Percentiles rank a stretch among this genome's conserved stretches.
Conservation (phyloP, 2,797 vertebrate genomes). For the Micropoecilia bifurca region DNA sequence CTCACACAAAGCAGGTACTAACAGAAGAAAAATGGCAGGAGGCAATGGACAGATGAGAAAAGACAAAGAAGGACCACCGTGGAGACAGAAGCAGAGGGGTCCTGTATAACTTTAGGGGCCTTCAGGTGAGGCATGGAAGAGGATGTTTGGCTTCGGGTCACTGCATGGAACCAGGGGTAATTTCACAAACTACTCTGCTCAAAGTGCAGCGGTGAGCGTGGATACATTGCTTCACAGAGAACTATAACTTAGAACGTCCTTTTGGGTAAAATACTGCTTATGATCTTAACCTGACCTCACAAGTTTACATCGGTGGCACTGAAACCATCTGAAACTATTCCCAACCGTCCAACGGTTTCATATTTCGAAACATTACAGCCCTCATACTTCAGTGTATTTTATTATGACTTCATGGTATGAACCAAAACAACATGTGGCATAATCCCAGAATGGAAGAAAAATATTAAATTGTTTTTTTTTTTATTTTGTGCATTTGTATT, state of each 20-base stretch:
- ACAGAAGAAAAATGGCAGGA: slow-evolving; percentile 14
- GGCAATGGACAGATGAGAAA: slow-evolving; percentile 48
- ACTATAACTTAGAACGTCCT: not conserved
- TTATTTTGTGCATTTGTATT: not conserved
- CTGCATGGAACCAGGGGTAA: slow-evolving; percentile 41
- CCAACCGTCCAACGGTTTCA: not conserved
- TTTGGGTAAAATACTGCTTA: not conserved
- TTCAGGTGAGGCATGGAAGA: slow-evolving; percentile 25
- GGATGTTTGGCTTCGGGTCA: slow-evolving; percentile 58
- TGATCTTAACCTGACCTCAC: not conserved
- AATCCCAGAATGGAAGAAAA: not conserved
- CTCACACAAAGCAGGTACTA: slow-evolving; percentile 5
- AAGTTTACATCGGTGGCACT: not conserved
- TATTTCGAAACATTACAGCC: not conserved
- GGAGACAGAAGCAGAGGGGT: slow-evolving; percentile 35
- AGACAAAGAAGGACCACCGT: slow-evolving; percentile 71
- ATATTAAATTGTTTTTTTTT: not conserved
- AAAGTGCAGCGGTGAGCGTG: slow-evolving; percentile 21
- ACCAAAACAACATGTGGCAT: not conserved
- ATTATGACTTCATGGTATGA: not conserved
- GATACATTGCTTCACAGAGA: slow-evolving; percentile 23
- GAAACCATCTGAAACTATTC: slow-evolving; percentile 1
- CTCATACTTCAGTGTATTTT: not conserved
- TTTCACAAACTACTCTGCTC: slow-evolving; percentile 51
- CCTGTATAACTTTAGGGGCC: slow-evolving; percentile 49